Conservation (phyloP, 2,888 invertebrate species). For the Cryptosula pallasiana region DNA sequence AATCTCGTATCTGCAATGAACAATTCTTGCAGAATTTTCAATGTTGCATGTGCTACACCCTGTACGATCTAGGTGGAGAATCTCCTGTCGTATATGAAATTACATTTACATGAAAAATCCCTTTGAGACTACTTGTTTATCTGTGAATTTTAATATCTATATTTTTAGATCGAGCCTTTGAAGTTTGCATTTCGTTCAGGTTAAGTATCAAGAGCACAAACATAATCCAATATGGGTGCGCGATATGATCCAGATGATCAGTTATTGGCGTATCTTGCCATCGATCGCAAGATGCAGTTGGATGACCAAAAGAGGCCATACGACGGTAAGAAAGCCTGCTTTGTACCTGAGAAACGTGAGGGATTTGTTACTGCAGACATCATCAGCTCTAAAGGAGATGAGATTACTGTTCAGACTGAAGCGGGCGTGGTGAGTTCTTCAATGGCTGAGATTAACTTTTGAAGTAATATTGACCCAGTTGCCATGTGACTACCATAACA, state of each 20-base stretch:
- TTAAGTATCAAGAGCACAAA: neutral
- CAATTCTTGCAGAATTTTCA: too few species aligned
- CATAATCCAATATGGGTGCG: neutral
- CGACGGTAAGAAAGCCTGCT: conserved; percentile 86
- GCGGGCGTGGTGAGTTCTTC: conserved; percentile 47
- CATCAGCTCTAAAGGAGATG: conserved; percentile 95
- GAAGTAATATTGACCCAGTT: too few species aligned
- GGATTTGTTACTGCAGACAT: conserved; percentile 96
- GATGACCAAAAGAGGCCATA: conserved; percentile 43
- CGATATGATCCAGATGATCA: conserved; percentile 37
- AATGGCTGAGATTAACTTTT: too few species aligned
- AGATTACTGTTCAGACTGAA: conserved; percentile 85
- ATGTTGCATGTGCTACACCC: too few species aligned
- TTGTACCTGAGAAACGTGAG: conserved; percentile 97
- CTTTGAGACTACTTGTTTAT: too few species aligned
- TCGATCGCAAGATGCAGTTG: conserved; percentile 47
- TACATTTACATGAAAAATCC: too few species aligned
- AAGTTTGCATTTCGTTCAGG: conserved; percentile 6
- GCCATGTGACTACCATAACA: too few species aligned
- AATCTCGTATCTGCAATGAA: too few species aligned
- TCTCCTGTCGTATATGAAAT: too few species aligned
- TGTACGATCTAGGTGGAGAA: too few species aligned
- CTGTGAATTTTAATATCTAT: too few species aligned
- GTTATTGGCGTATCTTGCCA: conserved; percentile 47
- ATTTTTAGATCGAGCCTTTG: conserved; percentile 19